Evolutionary conservation across 2,888 invertebrate genomes (phyloP), one percentile per base, ranked within the genome.

Genomic region (Microctonus brassicae): DNA sequence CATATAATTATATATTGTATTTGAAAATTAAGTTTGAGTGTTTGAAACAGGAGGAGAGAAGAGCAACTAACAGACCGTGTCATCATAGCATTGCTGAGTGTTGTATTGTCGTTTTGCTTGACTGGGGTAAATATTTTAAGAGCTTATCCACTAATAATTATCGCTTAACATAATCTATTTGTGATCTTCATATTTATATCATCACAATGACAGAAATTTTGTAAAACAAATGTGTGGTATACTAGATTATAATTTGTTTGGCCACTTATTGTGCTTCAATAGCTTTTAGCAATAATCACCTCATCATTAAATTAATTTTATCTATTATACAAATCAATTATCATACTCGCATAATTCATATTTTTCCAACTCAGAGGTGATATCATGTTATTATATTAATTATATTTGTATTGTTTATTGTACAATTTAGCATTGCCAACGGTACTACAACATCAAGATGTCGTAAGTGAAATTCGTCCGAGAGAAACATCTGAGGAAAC

Each of bases 101-200:
- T 85, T 86, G 82, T 85, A 83, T 83, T 86, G 80, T 86, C 84
- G 80, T 86, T 86, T 85, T 87, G 85, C 85, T 86, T 86, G 83
- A 81, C 80, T 84, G 84, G 86, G 87, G 87, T 87, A 87, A 87
- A 87, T 87, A 87, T 86, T 82, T 79, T 79, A 75, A 78, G 68
- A 74, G 79, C 79, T 82, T 78, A 79, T 33, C 70, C 71, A 74
- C 73, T 76, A 69, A 77, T 63, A 42, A 63, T 65, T 72, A 13
- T n/a, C 52, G 52, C 47, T 53, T 26, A 52, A 17, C 29, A 34
- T 58, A 6, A 26, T 11, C 7, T 10, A 6, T 1, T 26, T 61
- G 10, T 20, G 47, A 65, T 62, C 20, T 53, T 33, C 10, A 10
- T 47, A 20, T n/a, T 47, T 6, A 6, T 7, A 20, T 47, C 1